A percentile compares a stretch with the other conserved stretches of the same genome.
Evolutionary conservation across 2,797 vertebrate species (phyloP).

Genomic region (Falco columbarius): DNA sequence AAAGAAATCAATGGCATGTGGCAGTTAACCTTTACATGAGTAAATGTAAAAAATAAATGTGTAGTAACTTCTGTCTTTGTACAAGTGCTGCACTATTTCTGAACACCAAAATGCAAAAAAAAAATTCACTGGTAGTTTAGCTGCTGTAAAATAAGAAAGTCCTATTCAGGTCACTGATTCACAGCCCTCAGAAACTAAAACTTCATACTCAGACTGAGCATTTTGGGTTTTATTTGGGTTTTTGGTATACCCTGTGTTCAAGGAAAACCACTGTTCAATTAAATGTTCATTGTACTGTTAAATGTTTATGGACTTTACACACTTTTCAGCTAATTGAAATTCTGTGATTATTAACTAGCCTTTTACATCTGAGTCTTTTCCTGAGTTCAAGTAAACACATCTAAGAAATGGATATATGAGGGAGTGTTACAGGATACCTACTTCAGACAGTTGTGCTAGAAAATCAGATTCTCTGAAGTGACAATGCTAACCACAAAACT

Average conservation of each 20-base stretch:
- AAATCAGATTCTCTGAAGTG: background rate
- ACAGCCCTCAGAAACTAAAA: background rate
- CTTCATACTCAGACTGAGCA: background rate
- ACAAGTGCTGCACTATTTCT: background rate
- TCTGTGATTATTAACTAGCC: background rate
- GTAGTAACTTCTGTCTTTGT: background rate
- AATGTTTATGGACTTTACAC: background rate
- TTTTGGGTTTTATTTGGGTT: background rate
- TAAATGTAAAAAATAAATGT: constrained; percentile 13
- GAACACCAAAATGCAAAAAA: background rate
- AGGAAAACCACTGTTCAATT: background rate
- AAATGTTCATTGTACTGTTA: background rate
- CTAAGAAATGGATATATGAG: background rate
- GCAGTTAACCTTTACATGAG: constrained; percentile 65
- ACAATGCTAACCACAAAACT: background rate
- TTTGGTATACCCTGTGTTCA: background rate
- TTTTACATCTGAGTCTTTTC: background rate
- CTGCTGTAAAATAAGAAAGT: background rate
- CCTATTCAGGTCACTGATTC: background rate
- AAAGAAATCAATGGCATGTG: constrained; percentile 58
- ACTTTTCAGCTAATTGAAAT: background rate
- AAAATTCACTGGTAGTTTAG: background rate
- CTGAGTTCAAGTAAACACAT: background rate
- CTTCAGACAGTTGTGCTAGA: background rate
- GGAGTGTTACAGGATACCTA: background rate